Evolutionary conservation across 2,113 vertebrate genomes (phyloP).

Genomic region (Oreochromis aureus): DNA sequence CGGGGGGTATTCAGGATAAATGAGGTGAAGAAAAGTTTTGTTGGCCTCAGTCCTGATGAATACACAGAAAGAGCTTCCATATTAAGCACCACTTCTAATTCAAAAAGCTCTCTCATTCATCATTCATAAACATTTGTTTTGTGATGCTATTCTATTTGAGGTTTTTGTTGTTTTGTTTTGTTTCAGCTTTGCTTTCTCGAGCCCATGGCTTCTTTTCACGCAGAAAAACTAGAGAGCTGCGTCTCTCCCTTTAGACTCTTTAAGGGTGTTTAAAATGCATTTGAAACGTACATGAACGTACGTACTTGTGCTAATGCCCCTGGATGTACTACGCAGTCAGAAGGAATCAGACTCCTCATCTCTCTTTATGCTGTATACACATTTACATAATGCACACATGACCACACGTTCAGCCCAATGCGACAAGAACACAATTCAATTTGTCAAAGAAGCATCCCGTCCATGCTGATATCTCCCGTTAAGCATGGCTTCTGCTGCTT

Average conservation of each 20-base stretch:
- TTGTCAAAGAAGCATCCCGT: slow-evolving; percentile 1
- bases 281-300: neutral
- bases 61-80: slow-evolving; percentile 11
- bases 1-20: slow-evolving; percentile 24
- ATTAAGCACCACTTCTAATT: slow-evolving; percentile 39
- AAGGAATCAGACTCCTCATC: neutral
- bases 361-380: neutral
- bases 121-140: slow-evolving; percentile 56
- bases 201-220: slow-evolving; percentile 32
- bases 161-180: neutral
- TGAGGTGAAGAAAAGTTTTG: slow-evolving; percentile 39
- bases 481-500: slow-evolving; percentile 20
- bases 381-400: neutral
- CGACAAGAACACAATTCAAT: slow-evolving; percentile 1
- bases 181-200: neutral
- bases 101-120: slow-evolving; percentile 42
- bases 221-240: neutral
- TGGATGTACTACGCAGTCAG: neutral
- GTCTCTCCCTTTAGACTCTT: slow-evolving; percentile 6
- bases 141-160: slow-evolving; percentile 3
- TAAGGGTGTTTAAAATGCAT: slow-evolving; percentile 35
- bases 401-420: neutral
- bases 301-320: neutral
- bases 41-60: slow-evolving; percentile 26
- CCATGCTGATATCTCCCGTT: slow-evolving; percentile 18